phyloP scores from a whole-genome alignment of 1,140 invertebrate genomes.

The Sycophaga agraensis region DNA sequence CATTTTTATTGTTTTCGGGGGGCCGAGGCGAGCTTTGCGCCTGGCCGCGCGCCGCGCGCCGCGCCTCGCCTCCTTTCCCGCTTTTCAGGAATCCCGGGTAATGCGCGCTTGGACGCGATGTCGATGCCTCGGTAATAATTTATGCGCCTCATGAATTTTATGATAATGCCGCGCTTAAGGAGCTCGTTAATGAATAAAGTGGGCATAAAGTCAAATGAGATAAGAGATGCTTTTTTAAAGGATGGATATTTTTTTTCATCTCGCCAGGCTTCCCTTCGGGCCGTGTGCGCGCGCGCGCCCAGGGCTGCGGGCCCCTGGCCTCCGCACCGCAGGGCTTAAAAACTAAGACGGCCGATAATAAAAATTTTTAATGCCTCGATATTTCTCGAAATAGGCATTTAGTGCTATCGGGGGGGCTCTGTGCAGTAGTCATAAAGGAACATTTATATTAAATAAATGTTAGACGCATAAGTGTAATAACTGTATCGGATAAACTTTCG shows the following conservation, averaged over 20 bases:
- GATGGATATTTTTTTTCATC: conserved; percentile 17
- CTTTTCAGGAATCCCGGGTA: conserved; percentile 18
- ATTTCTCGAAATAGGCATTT: conserved; percentile 19
- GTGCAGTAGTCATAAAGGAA: conserved; percentile 8
- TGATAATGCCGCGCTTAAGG: conserved; percentile 22
- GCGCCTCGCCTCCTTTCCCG: too few species aligned
- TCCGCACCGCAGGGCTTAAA: too few species aligned
- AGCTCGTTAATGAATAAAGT: conserved; percentile 30
- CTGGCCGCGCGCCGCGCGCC: too few species aligned
- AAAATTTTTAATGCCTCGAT: conserved; percentile 25
- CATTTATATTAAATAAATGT: conserved; percentile 22
- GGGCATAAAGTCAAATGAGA: conserved; percentile 24
- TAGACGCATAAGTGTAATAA: conserved; percentile 2
- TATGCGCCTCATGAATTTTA: conserved; percentile 29
- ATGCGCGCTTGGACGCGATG: too few species aligned
- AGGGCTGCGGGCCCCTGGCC: too few species aligned
- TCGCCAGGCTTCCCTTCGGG: too few species aligned
- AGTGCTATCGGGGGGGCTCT: conserved; percentile 8
- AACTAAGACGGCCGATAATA: too few species aligned
- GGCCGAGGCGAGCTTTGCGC: too few species aligned
- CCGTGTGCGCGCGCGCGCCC: too few species aligned
- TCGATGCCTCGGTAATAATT: conserved; percentile 22
- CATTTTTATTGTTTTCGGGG: conserved; percentile 24
- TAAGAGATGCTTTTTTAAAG: conserved; percentile 21
- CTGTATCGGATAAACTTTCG: too few species aligned